Conservation (phyloP, 2,888 invertebrate species). For the Drosophila yooni region DNA sequence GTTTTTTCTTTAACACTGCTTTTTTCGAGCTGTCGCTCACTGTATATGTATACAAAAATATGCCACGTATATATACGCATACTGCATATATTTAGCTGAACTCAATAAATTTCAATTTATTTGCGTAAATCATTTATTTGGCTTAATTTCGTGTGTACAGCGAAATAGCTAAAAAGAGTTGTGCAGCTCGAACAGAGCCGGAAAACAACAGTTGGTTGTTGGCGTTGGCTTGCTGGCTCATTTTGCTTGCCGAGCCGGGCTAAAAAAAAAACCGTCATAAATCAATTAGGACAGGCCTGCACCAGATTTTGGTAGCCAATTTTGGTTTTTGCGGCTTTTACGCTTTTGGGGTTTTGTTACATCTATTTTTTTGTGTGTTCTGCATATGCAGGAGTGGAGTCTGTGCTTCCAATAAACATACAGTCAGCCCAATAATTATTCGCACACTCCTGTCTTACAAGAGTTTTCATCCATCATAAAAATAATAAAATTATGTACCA, state of each 20-base stretch:
- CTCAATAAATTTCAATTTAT: constrained; percentile 84
- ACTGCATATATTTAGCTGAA: constrained; percentile 24
- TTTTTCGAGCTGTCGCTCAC: no score
- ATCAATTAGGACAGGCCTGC: constrained; percentile 79
- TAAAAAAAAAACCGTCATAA: constrained; percentile 77
- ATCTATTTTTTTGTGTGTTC: background rate
- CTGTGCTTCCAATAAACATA: background rate
- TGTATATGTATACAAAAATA: background rate
- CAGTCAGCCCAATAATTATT: background rate
- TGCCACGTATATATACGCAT: background rate
- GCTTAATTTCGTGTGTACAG: constrained; percentile 75
- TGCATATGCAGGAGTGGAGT: background rate
- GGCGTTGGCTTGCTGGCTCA: constrained; percentile 4
- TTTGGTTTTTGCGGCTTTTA: constrained; percentile 79
- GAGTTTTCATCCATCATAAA: background rate
- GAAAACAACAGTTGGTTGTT: constrained; percentile 32
- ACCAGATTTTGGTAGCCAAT: constrained; percentile 71
- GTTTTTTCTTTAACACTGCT: no score
- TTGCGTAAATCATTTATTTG: constrained; percentile 85
- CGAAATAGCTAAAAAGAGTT: constrained; percentile 44
- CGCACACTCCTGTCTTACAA: background rate
- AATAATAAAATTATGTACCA: accelerated
- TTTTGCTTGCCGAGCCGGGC: background rate
- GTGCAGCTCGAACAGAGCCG: constrained; percentile 22
- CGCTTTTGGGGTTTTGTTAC: constrained; percentile 40